phyloP scores from a whole-genome alignment of 2,113 vertebrate species.

The Gnathonemus echidnorhynchus region DNA sequence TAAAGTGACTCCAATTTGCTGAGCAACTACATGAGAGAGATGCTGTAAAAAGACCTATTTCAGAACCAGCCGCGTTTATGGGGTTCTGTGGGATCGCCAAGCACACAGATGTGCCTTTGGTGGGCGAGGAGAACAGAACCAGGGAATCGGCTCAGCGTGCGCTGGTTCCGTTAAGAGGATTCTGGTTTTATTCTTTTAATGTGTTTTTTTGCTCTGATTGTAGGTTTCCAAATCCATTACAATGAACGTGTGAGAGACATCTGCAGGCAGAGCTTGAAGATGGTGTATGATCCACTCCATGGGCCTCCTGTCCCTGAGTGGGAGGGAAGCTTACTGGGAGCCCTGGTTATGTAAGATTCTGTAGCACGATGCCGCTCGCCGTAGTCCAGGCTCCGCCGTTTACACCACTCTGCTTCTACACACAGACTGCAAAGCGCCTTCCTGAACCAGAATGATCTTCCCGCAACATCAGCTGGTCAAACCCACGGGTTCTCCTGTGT shows the following conservation, averaged over 20 bases:
- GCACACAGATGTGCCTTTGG: not conserved
- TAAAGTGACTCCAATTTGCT: not conserved
- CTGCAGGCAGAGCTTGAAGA: not conserved
- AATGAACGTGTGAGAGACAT: not conserved
- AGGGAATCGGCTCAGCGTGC: not conserved
- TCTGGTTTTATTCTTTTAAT: not conserved
- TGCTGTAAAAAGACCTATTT: not conserved
- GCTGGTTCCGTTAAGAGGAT: not conserved
- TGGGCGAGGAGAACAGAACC: not conserved
- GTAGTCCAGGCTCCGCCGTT: not conserved
- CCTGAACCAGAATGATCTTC: not conserved
- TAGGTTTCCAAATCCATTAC: not conserved
- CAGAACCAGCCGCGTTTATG: not conserved
- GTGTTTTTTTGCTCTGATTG: not conserved
- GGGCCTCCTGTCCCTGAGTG: not conserved
- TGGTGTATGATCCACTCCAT: not conserved
- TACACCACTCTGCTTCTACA: not conserved
- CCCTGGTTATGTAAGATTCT: not conserved
- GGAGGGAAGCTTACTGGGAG: not conserved
- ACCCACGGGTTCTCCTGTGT: not conserved
- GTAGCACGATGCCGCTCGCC: not conserved
- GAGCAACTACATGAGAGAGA: not conserved
- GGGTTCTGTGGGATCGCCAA: not conserved
- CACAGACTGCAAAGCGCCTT: not conserved
- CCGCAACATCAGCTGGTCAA: not conserved